These are phyloP conservation scores for Caenorhabditis afra DNA, from an alignment of 2,888 invertebrate genomes.

Conservation along the genomic window DNA sequence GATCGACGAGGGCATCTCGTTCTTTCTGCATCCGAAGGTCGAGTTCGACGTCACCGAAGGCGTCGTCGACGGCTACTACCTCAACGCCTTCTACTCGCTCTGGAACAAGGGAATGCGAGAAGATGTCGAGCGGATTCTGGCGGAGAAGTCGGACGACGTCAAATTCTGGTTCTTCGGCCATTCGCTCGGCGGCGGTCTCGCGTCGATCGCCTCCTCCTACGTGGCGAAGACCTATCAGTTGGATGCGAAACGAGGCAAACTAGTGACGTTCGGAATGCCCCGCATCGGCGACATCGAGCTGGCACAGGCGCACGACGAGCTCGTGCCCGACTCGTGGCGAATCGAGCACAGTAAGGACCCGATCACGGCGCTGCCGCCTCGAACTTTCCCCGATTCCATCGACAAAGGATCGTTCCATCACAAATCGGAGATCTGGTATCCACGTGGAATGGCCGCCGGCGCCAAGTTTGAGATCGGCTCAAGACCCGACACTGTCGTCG, in stretches of 20 bases:
- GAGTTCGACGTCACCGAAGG: conserved; percentile 39
- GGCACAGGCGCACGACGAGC: conserved; percentile 70
- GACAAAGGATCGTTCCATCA: conserved; percentile 54
- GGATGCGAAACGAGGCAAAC: conserved; percentile 2
- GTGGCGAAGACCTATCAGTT: conserved; percentile 32
- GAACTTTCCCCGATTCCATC: conserved; percentile 46
- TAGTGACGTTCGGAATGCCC: conserved; percentile 78
- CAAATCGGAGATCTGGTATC: conserved; percentile 56
- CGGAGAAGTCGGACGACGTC: not conserved
- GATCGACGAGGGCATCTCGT: conserved; percentile 60
- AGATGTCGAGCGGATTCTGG: conserved; percentile 32
- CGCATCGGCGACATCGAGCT: conserved; percentile 77
- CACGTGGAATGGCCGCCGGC: conserved; percentile 39
- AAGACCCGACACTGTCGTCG: conserved; percentile 36
- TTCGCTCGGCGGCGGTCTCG: conserved; percentile 76
- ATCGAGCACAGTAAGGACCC: conserved; percentile 66
- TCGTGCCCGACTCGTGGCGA: conserved; percentile 71
- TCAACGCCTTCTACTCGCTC: conserved; percentile 39
- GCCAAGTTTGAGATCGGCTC: conserved; percentile 29
- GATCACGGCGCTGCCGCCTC: conserved; percentile 45
- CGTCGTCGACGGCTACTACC: conserved; percentile 52
- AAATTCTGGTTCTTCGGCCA: conserved; percentile 68
- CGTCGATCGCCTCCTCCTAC: conserved; percentile 71
- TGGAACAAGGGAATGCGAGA: conserved; percentile 39
- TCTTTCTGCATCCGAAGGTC: conserved; percentile 42